phyloP scores from a whole-genome alignment of 2,888 invertebrate species.

The Orthosia gracilis region DNA sequence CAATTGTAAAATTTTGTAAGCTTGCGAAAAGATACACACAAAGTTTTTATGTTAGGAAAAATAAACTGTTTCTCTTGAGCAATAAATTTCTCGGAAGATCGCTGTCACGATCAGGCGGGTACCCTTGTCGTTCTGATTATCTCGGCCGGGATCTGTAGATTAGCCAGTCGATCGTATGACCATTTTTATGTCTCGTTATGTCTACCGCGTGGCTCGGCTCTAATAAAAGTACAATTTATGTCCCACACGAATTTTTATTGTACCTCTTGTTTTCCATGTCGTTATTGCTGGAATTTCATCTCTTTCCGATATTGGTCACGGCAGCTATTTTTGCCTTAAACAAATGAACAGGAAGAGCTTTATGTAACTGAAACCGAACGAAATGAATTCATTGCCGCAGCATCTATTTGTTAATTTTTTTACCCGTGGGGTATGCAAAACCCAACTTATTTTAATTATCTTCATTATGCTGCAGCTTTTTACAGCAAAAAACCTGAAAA shows the following conservation, averaged over 20 bases:
- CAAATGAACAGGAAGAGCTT: slow-evolving; percentile 2
- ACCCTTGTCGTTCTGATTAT: slow-evolving; percentile 71
- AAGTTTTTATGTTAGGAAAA: slow-evolving; percentile 51
- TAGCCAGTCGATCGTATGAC: slow-evolving; percentile 69
- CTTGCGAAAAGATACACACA: slow-evolving; percentile 48
- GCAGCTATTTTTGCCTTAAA: slow-evolving; percentile 10
- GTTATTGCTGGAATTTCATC: slow-evolving; percentile 17
- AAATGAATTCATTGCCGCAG: slow-evolving; percentile 33
- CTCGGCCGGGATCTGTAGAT: slow-evolving; percentile 70
- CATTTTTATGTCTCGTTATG: slow-evolving; percentile 70
- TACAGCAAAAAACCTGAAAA: slow-evolving; percentile 22
- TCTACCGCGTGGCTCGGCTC: slow-evolving; percentile 60
- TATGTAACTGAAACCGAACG: slow-evolving; percentile 22
- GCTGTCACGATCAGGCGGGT: slow-evolving; percentile 70
- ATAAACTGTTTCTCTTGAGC: slow-evolving; percentile 51
- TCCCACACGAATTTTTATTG: slow-evolving; percentile 57
- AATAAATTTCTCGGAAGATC: slow-evolving; percentile 69
- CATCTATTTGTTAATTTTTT: slow-evolving; percentile 20
- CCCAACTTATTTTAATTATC: slow-evolving; percentile 55
- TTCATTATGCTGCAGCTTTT: slow-evolving; percentile 55
- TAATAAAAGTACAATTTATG: slow-evolving; percentile 69
- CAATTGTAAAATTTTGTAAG: slow-evolving; percentile 48
- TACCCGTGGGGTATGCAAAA: slow-evolving; percentile 22
- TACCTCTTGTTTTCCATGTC: slow-evolving; percentile 46
- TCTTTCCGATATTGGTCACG: slow-evolving; percentile 18